These are phyloP conservation scores for Elymnias hypermnestra DNA, from an alignment of 1,140 invertebrate species.

Conservation along the genomic window DNA sequence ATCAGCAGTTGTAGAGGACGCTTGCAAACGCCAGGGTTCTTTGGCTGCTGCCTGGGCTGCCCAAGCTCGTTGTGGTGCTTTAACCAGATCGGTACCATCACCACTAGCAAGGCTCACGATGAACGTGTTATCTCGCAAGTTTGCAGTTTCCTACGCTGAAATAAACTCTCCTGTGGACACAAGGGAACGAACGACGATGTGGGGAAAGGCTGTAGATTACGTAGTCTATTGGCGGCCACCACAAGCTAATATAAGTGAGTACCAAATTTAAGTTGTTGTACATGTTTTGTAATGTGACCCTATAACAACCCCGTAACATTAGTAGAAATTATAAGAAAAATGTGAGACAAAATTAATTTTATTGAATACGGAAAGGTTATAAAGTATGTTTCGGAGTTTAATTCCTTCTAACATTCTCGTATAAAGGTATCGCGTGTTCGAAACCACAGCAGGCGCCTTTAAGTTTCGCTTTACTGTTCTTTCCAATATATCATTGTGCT, in stretches of 20 bases:
- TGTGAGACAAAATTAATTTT: no score
- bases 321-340: no score
- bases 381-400: no score
- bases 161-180: slow-evolving; percentile 75
- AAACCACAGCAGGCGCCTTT: no score
- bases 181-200: slow-evolving; percentile 72
- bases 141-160: slow-evolving; percentile 84
- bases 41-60: slow-evolving; percentile 82
- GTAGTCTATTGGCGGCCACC: slow-evolving; percentile 87
- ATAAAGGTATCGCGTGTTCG: no score
- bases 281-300: no score
- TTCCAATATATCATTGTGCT: no score
- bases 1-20: slow-evolving; percentile 77
- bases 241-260: slow-evolving; percentile 87
- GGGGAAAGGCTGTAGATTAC: slow-evolving; percentile 81
- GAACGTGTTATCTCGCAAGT: slow-evolving; percentile 83
- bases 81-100: slow-evolving; percentile 82
- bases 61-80: slow-evolving; percentile 80
- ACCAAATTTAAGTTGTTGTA: no score
- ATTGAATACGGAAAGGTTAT: no score
- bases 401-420: no score
- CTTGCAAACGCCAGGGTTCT: slow-evolving; percentile 79
- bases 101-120: slow-evolving; percentile 81
- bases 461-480: no score
- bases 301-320: no score